Evolutionary conservation across 1,140 invertebrate species (phyloP).

Genomic region (Drosophila sulfurigaster): DNA sequence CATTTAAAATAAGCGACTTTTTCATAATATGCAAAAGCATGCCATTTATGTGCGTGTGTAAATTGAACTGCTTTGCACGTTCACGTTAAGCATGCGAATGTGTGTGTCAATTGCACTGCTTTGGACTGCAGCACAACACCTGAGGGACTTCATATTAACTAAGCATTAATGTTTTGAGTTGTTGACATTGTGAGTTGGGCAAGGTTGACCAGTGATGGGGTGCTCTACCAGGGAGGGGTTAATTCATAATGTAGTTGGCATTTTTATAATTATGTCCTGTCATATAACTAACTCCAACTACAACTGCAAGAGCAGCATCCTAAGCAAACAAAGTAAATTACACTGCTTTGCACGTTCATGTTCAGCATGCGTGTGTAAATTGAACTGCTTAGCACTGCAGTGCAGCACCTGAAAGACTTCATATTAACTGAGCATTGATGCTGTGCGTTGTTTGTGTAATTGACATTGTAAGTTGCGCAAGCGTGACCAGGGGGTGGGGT

Average conservation of each 20-base stretch:
- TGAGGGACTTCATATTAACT: background rate
- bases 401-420: background rate
- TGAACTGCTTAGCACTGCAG: background rate
- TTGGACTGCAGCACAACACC: background rate
- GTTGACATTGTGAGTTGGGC: background rate
- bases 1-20: background rate
- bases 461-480: constrained; percentile 1
- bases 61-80: too few relatives aligned
- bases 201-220: constrained; percentile 7
- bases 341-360: background rate
- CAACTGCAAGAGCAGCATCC: constrained; percentile 60
- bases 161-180: background rate
- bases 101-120: too few relatives aligned
- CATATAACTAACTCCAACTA: constrained; percentile 62
- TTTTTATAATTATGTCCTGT: constrained; percentile 79
- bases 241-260: constrained; percentile 78
- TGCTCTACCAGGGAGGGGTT: constrained; percentile 4
- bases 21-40: too few relatives aligned
- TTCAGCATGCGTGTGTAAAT: background rate
- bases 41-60: too few relatives aligned
- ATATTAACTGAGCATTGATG: background rate
- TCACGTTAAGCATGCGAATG: too few relatives aligned
- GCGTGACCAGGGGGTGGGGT: constrained; percentile 6
- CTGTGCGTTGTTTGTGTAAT: background rate
- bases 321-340: constrained; percentile 59